phyloP scores from a whole-genome alignment of 2,113 vertebrate genomes.

The Phalacrocorax brasilianus region DNA sequence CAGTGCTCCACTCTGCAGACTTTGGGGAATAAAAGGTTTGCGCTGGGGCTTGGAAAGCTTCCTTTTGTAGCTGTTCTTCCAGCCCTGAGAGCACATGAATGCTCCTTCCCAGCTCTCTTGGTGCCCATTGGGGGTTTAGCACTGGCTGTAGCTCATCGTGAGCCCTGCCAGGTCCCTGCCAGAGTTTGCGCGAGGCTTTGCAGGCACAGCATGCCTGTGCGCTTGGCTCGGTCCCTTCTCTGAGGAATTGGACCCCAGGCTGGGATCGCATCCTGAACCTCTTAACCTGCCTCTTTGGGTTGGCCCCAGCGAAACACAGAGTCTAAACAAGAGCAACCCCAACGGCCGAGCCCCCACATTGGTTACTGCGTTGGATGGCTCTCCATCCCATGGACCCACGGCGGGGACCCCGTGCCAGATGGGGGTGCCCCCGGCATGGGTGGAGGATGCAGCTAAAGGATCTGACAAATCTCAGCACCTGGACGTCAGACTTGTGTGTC shows the following conservation, averaged over 20 bases:
- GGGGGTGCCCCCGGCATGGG: fast-evolving
- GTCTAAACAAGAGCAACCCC: neutral
- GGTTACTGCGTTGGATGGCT: neutral
- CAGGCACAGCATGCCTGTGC: fast-evolving
- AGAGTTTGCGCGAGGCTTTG: fast-evolving
- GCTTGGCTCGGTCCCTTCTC: neutral
- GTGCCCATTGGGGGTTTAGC: neutral
- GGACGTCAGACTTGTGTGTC: neutral
- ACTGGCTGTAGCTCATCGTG: neutral
- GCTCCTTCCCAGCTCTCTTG: neutral
- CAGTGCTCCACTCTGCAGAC: neutral
- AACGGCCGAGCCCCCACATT: fast-evolving
- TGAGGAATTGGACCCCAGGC: neutral
- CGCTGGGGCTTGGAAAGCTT: fast-evolving
- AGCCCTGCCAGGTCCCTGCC: neutral
- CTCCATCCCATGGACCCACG: too few relatives aligned
- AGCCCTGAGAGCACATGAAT: neutral
- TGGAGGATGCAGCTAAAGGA: neutral
- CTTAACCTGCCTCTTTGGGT: neutral
- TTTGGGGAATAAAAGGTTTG: neutral
- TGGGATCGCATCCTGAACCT: neutral
- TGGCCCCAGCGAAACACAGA: neutral
- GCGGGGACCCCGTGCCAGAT: neutral
- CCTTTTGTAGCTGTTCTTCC: neutral
- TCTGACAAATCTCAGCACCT: neutral